Conservation (phyloP, 2,888 invertebrate species). For the Eustalomyia histrio region DNA sequence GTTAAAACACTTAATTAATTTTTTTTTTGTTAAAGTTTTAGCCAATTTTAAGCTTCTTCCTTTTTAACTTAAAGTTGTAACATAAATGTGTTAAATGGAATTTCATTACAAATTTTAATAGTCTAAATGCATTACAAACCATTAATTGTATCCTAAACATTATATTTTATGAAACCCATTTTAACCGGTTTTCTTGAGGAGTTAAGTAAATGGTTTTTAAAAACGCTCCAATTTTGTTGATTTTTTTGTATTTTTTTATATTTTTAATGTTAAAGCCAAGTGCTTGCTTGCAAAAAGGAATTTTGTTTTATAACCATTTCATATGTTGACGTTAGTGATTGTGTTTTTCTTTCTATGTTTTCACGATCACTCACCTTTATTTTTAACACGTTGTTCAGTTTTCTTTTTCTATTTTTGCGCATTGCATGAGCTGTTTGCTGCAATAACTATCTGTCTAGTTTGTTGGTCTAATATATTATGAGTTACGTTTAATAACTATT, state of each 20-base stretch:
- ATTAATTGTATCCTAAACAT: background rate
- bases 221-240: conserved; percentile 3
- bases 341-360: conserved; percentile 25
- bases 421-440: background rate
- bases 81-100: too few species aligned
- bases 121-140: background rate
- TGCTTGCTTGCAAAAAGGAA: background rate
- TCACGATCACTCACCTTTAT: conserved; percentile 59
- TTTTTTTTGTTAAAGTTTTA: too few species aligned
- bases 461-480: conserved; percentile 6
- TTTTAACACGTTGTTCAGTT: conserved; percentile 43
- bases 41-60: too few species aligned
- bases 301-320: background rate
- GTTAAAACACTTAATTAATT: too few species aligned
- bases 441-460: background rate
- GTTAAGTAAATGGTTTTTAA: background rate
- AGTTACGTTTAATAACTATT: background rate
- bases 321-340: conserved; percentile 24
- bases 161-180: background rate
- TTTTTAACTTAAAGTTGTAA: too few species aligned
- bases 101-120: too few species aligned
- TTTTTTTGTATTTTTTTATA: background rate
- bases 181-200: background rate
- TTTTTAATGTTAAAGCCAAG: background rate
- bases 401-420: background rate